Base-by-base conservation (phyloP, 2,888 invertebrate genomes). In the Latheticus oryzae region DNA sequence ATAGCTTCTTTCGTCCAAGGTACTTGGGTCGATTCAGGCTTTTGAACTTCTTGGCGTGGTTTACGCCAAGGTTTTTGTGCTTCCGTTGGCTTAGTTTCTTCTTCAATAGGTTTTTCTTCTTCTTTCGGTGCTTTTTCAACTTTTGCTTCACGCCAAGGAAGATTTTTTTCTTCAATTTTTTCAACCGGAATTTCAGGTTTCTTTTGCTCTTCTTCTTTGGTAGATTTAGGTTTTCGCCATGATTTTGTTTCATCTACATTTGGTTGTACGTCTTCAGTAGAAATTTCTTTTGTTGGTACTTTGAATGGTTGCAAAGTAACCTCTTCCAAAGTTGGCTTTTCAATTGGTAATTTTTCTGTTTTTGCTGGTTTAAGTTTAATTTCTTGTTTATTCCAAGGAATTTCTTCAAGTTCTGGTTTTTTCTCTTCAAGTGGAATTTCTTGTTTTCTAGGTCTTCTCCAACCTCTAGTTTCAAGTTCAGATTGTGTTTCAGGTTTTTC, bases 341-440 rank as follows among this genome's bases (percentile, higher is more conserved):
- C 83, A 62, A 84, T 81, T 38, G 84, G 82, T 61, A 76, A 77
- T 65, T 77, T 78, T 52, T 80, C 74, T 1, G 59, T 62, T 55
- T 69, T 73, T 0, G 79, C 66, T 61, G 72, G 77, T 60, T 84
- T 86, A 4, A 85, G 69, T 23, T 72, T 76, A 13, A 84, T 78
- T 58, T 82, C 80, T 76, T 89, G 86, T 68, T 88, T 83, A 5
- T 84, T 88, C 85, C 84, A 84, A 7, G 84, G 81, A 60, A 65
- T 11, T 58, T 53, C 53, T 60, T 66, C 69, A 50, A 62, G 63
- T 38, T 63, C 77, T 1, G 64, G 63, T 30, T 77, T 59, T n/a
- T n/a, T n/a, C n/a, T n/a, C n/a, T 24, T 37, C 43, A n/a, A 30
- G 23, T 15, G 50, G 32, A n/a, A n/a, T n/a, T n/a, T n/a, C n/a